phyloP scores from a whole-genome alignment of 2,113 vertebrate species.

The Nannobrachium achirus region DNA sequence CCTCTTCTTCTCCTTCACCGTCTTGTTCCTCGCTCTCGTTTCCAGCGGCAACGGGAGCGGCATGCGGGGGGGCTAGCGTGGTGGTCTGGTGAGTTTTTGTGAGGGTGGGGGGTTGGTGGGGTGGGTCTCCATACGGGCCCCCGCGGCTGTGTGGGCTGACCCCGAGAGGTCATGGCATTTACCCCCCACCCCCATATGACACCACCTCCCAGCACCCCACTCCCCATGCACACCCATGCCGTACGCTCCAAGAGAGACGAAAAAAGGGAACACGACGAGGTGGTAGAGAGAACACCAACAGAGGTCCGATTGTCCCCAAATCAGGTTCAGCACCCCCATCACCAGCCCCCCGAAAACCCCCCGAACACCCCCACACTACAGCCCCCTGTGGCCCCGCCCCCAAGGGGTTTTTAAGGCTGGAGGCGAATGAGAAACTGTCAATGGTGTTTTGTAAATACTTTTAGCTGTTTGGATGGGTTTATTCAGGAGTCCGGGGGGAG shows the following conservation, averaged over 20 bases:
- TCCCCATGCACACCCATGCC: conserved; percentile 39
- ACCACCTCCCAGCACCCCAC: conserved; percentile 8
- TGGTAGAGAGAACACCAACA: conserved; percentile 73
- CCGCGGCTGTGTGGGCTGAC: conserved; percentile 41
- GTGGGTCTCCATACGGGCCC: conserved; percentile 49
- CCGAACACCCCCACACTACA: no score
- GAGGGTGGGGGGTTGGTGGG: neutral
- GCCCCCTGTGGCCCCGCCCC: conserved; percentile 37
- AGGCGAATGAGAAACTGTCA: conserved; percentile 64
- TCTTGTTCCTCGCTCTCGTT: conserved; percentile 34
- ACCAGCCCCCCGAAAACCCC: no score
- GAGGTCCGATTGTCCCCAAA: conserved; percentile 67
- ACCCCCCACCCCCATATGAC: conserved; percentile 39
- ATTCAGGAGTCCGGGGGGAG: conserved; percentile 55
- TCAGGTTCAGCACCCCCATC: conserved; percentile 38
- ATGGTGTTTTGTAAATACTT: conserved; percentile 72
- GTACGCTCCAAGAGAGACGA: conserved; percentile 60
- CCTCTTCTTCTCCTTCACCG: conserved; percentile 27
- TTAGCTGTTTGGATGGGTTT: conserved; percentile 59
- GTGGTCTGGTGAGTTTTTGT: conserved; percentile 66
- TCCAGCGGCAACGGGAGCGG: conserved; percentile 66
- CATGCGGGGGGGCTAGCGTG: conserved; percentile 55
- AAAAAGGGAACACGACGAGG: conserved; percentile 55
- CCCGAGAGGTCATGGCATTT: conserved; percentile 59
- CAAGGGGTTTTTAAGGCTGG: conserved; percentile 44